Conservation (phyloP, 2,797 vertebrate species). For the Mus spretus region DNA sequence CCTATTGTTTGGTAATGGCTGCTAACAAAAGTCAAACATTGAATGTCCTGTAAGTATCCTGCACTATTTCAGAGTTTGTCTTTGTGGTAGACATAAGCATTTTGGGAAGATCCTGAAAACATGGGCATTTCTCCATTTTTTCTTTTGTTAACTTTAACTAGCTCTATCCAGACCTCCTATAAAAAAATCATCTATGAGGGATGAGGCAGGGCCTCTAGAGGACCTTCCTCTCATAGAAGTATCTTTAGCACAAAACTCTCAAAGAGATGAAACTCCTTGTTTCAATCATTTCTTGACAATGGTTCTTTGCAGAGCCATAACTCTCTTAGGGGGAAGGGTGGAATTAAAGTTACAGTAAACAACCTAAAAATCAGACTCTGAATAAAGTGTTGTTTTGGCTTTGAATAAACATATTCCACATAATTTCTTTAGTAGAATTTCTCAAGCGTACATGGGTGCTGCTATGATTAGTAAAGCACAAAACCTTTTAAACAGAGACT, state of each 20-base stretch:
- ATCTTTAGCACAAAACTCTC: constrained; percentile 34
- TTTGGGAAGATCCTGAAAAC: neutral
- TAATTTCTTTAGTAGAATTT: constrained; percentile 31
- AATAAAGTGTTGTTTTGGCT: constrained; percentile 1
- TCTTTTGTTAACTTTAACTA: constrained; percentile 56
- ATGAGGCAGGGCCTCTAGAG: neutral
- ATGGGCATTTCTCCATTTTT: constrained; percentile 45
- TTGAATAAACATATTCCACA: constrained; percentile 24
- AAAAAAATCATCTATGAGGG: constrained; percentile 1
- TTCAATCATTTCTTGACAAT: constrained; percentile 50
- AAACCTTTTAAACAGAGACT: constrained; percentile 26
- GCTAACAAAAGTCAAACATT: constrained; percentile 13
- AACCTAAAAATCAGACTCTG: constrained; percentile 10
- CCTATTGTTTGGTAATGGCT: constrained; percentile 19
- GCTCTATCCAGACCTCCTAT: neutral
- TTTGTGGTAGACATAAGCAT: constrained; percentile 43
- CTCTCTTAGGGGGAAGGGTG: neutral
- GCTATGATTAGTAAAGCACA: constrained; percentile 44
- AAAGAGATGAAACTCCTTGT: constrained; percentile 35
- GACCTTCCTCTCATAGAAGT: neutral
- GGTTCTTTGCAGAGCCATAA: constrained; percentile 38
- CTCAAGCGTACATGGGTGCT: neutral
- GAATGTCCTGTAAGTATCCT: neutral
- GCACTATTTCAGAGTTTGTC: neutral
- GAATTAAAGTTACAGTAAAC: neutral